phyloP scores from a whole-genome alignment of 2,888 invertebrate species.

The Malacosoma neustria region DNA sequence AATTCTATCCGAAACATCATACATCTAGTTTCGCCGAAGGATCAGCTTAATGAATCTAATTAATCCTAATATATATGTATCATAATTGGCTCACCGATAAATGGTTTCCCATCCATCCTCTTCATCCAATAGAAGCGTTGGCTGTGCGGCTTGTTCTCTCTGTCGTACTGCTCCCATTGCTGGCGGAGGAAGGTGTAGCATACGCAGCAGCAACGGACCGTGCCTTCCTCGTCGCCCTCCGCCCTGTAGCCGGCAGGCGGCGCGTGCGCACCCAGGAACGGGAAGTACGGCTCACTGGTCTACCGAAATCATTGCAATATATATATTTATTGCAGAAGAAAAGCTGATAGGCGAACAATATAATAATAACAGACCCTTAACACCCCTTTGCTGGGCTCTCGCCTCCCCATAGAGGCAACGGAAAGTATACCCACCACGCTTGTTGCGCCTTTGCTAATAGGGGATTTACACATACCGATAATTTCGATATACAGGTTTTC shows the following conservation, averaged over 20 bases:
- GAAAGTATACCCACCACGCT: too few species aligned
- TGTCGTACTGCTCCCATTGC: slow-evolving; percentile 95
- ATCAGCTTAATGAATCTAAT: too few species aligned
- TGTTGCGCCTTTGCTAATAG: too few species aligned
- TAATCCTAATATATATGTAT: too few species aligned
- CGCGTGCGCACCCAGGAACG: slow-evolving; percentile 92
- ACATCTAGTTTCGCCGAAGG: too few species aligned
- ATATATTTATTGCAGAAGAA: too few species aligned
- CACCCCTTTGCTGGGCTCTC: background rate
- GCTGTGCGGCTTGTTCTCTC: slow-evolving; percentile 87
- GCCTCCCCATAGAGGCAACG: background rate
- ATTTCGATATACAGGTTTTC: too few species aligned
- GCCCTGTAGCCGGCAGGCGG: slow-evolving; percentile 85
- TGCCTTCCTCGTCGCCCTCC: slow-evolving; percentile 57
- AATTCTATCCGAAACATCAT: too few species aligned
- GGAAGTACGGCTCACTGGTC: slow-evolving; percentile 87
- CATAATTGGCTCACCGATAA: slow-evolving; percentile 82
- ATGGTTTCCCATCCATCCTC: slow-evolving; percentile 91
- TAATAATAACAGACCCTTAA: slow-evolving; percentile 3
- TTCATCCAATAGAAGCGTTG: slow-evolving; percentile 95
- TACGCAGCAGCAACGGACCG: slow-evolving; percentile 86
- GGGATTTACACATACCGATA: background rate
- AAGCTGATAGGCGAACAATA: too few species aligned
- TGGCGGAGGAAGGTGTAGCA: slow-evolving; percentile 90
- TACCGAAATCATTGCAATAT: too few species aligned